phyloP scores from a whole-genome alignment of 2,888 invertebrate genomes.

The Melolontha melolontha region DNA sequence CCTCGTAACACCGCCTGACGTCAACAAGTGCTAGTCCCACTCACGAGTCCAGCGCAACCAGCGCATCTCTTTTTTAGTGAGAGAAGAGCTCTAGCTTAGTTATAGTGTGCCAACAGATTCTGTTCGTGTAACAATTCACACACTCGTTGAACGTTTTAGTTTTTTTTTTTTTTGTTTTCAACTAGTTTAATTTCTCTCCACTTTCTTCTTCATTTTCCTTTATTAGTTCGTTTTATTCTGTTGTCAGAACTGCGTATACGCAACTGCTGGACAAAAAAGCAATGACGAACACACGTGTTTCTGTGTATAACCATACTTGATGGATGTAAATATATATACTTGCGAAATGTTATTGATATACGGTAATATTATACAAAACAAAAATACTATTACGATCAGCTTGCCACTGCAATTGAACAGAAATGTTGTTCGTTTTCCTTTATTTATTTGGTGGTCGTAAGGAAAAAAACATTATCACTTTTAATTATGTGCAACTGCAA shows the following conservation, averaged over 20 bases:
- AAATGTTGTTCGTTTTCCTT: too few relatives aligned
- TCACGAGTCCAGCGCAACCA: conserved; percentile 44
- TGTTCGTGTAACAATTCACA: conserved; percentile 8
- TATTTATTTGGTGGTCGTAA: too few relatives aligned
- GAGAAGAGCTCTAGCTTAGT: conserved; percentile 27
- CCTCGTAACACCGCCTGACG: conserved; percentile 87
- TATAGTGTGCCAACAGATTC: conserved; percentile 33
- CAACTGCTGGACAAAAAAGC: conserved; percentile 14
- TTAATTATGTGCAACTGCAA: too few relatives aligned
- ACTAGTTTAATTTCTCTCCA: conserved; percentile 46
- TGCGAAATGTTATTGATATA: conserved; percentile 49
- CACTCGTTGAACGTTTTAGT: conserved; percentile 16
- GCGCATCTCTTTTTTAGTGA: conserved; percentile 27
- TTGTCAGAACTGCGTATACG: neutral
- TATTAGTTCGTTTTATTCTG: too few relatives aligned
- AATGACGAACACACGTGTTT: neutral
- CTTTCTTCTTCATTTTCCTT: too few relatives aligned
- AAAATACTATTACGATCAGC: conserved; percentile 24
- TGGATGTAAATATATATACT: conserved; percentile 31
- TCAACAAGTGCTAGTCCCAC: conserved; percentile 84
- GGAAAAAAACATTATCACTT: too few relatives aligned
- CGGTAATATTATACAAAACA: conserved; percentile 60
- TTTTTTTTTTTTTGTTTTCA: conserved; percentile 35
- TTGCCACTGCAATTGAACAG: too few relatives aligned
- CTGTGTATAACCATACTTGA: neutral